Base-by-base conservation (phyloP, 2,888 invertebrate species). In the Lasioglossum oenotherae region DNA sequence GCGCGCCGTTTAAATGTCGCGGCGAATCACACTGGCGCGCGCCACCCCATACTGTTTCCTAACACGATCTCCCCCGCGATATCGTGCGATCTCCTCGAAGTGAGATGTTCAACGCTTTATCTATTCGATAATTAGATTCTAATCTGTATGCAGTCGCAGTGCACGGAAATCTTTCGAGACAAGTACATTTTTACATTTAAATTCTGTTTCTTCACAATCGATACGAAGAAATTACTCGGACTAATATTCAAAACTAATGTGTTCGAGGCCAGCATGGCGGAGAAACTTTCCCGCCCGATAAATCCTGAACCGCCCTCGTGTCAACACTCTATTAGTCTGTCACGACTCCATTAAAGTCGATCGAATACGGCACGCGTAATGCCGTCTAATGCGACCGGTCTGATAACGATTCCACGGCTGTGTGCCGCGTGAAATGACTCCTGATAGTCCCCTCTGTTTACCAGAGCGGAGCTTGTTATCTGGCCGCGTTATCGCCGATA, bases 401-500 rank as follows among this genome's bases (percentile, higher is more conserved):
- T 5, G 71, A 78, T 64, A 75, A 84, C 53, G 53, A 53, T 53
- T 53, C 53, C 23, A 53, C 53, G 53, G 53, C 10, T 53, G 78
- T 38, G 74, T n/a, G n/a, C 53, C 31, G 57, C 57, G 71, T 76
- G 64, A 71, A 83, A 57, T 44, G 49, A 27, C 78, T 64, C 71
- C 35, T n/a, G 79, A 84, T 84, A 85, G 78, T 49, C 35, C 23
- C 81, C 76, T 74, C 82, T 69, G 60, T 73, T 71, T 75, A 67
- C 67, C 44, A 27, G 71, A 41, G 73, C 81, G 64, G 67, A 49
- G 74, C 74, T 46, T 16, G 49, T 85, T 90, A 91, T 90, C 91
- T 69, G 8, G 0, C 10, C 38, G 73, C 38, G 82, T 91, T 90
- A 91, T 90, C 91, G 38, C 38, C n/a, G 90, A 90, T 90, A 90